A percentile compares a stretch with the other conserved stretches of the same genome.
Conservation (phyloP, 2,797 vertebrate genomes). For the Squalus acanthias region DNA sequence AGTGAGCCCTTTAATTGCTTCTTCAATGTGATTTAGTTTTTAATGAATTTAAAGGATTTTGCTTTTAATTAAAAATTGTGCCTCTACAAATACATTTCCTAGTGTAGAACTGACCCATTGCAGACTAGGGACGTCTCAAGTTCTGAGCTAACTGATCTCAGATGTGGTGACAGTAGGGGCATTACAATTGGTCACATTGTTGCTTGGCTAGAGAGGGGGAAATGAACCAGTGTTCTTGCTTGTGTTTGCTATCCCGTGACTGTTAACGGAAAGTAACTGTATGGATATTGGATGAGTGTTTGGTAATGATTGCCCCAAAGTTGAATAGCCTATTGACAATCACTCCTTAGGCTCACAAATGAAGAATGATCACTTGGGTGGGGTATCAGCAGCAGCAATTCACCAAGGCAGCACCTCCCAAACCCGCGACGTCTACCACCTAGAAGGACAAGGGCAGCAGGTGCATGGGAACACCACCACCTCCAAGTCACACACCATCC, state of each 20-base stretch:
- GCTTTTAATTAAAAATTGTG: not conserved
- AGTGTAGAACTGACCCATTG: not conserved
- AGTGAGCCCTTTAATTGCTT: not conserved
- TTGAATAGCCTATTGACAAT: not conserved
- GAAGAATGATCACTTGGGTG: not conserved
- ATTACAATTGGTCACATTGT: not conserved
- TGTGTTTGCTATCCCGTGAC: not conserved
- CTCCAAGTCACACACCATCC: too few species aligned
- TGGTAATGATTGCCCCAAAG: not conserved
- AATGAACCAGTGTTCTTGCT: not conserved
- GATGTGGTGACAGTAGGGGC: not conserved
- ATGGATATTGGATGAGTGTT: not conserved
- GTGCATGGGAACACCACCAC: too few species aligned
- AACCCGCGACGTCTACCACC: too few species aligned
- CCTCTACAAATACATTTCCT: not conserved
- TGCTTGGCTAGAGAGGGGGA: not conserved
- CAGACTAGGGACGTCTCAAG: not conserved
- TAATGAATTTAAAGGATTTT: not conserved
- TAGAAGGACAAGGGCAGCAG: too few species aligned
- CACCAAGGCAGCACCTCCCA: too few species aligned
- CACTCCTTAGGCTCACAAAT: not conserved
- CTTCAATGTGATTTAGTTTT: not conserved
- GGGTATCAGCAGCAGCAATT: too few species aligned
- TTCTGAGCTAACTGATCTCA: not conserved
- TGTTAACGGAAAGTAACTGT: not conserved